Conservation (phyloP, 1,140 invertebrate genomes). For the Phthorimaea operculella region DNA sequence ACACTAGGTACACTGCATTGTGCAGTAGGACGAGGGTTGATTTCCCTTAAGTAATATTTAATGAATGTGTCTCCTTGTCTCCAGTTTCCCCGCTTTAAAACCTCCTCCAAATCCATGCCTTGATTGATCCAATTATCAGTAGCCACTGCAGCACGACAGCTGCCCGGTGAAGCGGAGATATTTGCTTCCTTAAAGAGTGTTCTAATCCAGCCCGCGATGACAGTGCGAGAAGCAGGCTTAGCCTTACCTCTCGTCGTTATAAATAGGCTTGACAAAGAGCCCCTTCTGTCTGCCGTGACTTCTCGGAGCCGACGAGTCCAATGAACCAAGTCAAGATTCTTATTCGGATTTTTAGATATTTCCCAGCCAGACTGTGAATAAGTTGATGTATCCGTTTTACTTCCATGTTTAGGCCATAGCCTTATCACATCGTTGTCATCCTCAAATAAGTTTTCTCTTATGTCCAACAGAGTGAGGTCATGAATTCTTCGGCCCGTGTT, state of each 20-base stretch:
- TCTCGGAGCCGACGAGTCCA: background rate
- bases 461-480: constrained; percentile 5
- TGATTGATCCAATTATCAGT: background rate
- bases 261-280: background rate
- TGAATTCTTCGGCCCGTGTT: constrained; percentile 7
- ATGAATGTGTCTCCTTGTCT: too few species aligned
- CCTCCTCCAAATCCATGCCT: background rate
- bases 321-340: background rate
- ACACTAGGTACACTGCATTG: too few species aligned
- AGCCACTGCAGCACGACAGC: background rate
- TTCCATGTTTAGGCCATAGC: constrained; percentile 6
- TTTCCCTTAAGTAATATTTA: too few species aligned
- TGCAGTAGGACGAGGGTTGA: too few species aligned
- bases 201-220: background rate
- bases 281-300: background rate
- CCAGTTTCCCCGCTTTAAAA: too few species aligned
- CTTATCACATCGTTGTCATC: background rate
- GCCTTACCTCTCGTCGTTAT: background rate
- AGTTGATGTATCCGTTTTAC: constrained; percentile 2
- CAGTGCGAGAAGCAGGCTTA: background rate
- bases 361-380: constrained; percentile 5
- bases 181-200: constrained; percentile 2
- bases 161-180: background rate
- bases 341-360: background rate
- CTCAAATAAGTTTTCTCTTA: background rate